phyloP scores from a whole-genome alignment of 2,113 vertebrate genomes.

The Cavia aperea region DNA sequence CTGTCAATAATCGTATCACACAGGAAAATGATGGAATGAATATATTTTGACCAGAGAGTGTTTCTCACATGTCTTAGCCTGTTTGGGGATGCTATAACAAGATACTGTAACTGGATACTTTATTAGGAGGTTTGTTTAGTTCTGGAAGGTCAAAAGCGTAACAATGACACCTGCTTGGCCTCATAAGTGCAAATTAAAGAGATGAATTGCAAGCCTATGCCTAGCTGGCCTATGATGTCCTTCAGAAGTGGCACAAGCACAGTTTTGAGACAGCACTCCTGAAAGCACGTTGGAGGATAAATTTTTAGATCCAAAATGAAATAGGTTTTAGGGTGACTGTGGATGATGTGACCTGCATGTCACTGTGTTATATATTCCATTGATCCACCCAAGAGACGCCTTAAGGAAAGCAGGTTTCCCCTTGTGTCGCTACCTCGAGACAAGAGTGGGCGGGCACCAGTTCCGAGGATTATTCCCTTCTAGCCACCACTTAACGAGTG shows the following conservation, averaged over 20 bases:
- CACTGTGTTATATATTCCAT: neutral
- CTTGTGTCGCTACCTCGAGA: neutral
- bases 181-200: conserved; percentile 20
- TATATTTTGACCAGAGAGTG: neutral
- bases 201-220: neutral
- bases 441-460: neutral
- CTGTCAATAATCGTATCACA: neutral
- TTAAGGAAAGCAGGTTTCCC: neutral
- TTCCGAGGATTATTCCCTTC: neutral
- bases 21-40: neutral
- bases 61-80: neutral
- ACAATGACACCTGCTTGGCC: neutral
- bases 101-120: neutral
- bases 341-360: neutral
- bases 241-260: conserved; percentile 27
- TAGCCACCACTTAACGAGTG: neutral
- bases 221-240: neutral
- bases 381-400: neutral
- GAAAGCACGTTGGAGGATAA: neutral
- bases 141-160: neutral
- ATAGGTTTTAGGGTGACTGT: neutral
- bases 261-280: neutral
- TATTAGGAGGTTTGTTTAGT: neutral
- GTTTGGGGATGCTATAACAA: neutral
- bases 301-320: conserved; percentile 16